These are phyloP conservation scores for Takifugu bimaculatus DNA, from an alignment of 2,113 vertebrate genomes.

Conservation along the genomic window DNA sequence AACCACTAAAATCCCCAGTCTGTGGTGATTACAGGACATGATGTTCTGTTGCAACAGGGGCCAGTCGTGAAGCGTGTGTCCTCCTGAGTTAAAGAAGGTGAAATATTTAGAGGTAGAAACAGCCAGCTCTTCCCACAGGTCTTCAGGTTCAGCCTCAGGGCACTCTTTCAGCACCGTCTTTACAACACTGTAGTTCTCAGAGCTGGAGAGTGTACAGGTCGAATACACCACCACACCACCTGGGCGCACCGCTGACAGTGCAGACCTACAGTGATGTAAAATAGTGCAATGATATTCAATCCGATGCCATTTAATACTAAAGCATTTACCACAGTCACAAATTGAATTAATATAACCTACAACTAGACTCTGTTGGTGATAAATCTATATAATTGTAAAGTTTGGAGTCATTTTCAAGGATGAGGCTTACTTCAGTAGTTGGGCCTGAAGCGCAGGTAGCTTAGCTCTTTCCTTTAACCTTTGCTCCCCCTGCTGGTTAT, in stretches of 20 bases:
- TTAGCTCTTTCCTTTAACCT: slow-evolving; percentile 63
- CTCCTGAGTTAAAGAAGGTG: slow-evolving; percentile 62
- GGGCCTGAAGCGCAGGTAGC: slow-evolving; percentile 69
- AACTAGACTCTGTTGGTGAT: no score
- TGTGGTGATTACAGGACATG: slow-evolving; percentile 24
- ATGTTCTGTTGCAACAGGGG: slow-evolving; percentile 8
- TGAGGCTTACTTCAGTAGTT: slow-evolving; percentile 66
- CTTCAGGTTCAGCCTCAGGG: slow-evolving; percentile 72
- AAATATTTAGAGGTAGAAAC: slow-evolving; percentile 78
- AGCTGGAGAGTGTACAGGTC: slow-evolving; percentile 88
- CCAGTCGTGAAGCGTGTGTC: slow-evolving; percentile 9
- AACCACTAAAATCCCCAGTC: slow-evolving; percentile 83
- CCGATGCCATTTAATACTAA: no score
- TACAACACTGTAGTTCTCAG: slow-evolving; percentile 87
- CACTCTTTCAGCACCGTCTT: slow-evolving; percentile 73
- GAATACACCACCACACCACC: slow-evolving; percentile 90
- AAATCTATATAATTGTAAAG: no score
- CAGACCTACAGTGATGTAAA: slow-evolving; percentile 78
- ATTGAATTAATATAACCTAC: no score
- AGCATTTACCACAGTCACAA: no score
- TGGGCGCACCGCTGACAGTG: slow-evolving; percentile 82
- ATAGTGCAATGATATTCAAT: neutral
- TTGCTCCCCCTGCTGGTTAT: slow-evolving; percentile 64
- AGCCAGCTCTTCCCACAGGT: slow-evolving; percentile 76
- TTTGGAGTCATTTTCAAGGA: no score